A percentile compares a stretch with the other conserved stretches of the same genome.
Evolutionary conservation across 2,888 invertebrate species (phyloP).

Genomic region (Ditylenchus weischeri): DNA sequence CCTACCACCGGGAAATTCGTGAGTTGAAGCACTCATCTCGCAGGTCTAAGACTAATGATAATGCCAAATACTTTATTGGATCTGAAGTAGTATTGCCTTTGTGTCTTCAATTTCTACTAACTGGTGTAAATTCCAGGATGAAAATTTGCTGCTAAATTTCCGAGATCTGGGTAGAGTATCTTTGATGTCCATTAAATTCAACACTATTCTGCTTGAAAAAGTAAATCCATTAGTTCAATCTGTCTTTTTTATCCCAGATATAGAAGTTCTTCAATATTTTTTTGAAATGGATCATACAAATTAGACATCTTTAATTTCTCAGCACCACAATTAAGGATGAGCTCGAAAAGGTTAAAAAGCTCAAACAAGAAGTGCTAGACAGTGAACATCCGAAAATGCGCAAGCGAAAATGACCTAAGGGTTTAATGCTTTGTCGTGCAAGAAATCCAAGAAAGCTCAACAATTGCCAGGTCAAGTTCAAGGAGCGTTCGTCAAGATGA

Average conservation of each 20-base stretch:
- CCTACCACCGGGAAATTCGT: no score
- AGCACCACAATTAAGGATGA: no score
- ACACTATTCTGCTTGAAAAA: slow-evolving; percentile 50
- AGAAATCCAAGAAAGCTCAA: no score
- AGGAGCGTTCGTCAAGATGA: no score
- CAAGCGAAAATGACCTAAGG: no score
- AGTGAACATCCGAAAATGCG: no score
- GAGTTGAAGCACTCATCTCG: slow-evolving; percentile 43
- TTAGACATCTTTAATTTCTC: not conserved
- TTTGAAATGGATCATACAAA: not conserved
- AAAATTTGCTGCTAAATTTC: slow-evolving; percentile 42
- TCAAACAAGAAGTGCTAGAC: no score
- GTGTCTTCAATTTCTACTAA: not conserved
- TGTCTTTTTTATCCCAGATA: no score
- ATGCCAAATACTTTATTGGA: slow-evolving; percentile 50
- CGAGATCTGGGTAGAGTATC: slow-evolving; percentile 45
- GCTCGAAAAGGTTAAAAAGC: no score
- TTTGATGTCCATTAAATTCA: slow-evolving; percentile 50
- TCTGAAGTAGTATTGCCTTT: slow-evolving; percentile 40
- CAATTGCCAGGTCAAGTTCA: no score
- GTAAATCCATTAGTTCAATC: slow-evolving; percentile 19
- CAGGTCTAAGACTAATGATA: slow-evolving; percentile 39
- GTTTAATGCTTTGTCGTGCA: no score
- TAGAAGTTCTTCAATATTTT: no score
- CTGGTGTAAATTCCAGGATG: slow-evolving; percentile 42